These are phyloP conservation scores for Drosophila meridiana DNA, from an alignment of 2,888 invertebrate species.

Conservation along the genomic window DNA sequence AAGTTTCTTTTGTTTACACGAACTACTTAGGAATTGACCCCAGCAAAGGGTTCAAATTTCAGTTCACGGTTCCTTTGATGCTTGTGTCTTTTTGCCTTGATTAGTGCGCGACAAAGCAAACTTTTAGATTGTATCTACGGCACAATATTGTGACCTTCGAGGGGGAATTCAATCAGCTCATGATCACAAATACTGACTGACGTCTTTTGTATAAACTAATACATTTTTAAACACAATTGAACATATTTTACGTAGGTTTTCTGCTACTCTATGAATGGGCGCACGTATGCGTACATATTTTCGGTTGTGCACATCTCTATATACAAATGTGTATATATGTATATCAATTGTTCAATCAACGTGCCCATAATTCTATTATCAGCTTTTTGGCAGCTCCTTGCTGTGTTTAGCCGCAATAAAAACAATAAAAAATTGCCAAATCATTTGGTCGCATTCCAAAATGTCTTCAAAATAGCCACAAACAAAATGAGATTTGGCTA, in stretches of 20 bases:
- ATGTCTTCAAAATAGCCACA: constrained; percentile 50
- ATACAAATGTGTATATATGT: constrained; percentile 1
- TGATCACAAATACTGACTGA: constrained; percentile 1
- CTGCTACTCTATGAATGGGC: constrained; percentile 18
- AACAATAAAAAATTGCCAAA: constrained; percentile 37
- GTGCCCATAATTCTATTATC: constrained; percentile 56
- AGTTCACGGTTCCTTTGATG: constrained; percentile 3
- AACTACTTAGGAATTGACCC: constrained; percentile 41
- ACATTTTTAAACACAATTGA: constrained; percentile 21
- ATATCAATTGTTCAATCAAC: constrained; percentile 46
- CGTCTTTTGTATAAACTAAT: constrained; percentile 23
- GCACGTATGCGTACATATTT: constrained; percentile 4
- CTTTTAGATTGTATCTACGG: constrained; percentile 9
- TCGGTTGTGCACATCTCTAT: not conserved
- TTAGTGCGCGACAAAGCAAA: constrained; percentile 3
- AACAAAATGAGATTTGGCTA: constrained; percentile 34
- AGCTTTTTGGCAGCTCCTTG: constrained; percentile 24
- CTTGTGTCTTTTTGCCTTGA: constrained; percentile 39
- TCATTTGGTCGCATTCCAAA: constrained; percentile 54
- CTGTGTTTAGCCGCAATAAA: constrained; percentile 33
- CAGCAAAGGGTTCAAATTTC: constrained; percentile 37
- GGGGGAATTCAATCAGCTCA: constrained; percentile 15
- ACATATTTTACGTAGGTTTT: constrained; percentile 13
- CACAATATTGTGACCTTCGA: constrained; percentile 19
- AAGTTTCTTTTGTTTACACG: constrained; percentile 9